Base-by-base conservation (phyloP, 2,113 vertebrate genomes). In the Pimephales promelas region DNA sequence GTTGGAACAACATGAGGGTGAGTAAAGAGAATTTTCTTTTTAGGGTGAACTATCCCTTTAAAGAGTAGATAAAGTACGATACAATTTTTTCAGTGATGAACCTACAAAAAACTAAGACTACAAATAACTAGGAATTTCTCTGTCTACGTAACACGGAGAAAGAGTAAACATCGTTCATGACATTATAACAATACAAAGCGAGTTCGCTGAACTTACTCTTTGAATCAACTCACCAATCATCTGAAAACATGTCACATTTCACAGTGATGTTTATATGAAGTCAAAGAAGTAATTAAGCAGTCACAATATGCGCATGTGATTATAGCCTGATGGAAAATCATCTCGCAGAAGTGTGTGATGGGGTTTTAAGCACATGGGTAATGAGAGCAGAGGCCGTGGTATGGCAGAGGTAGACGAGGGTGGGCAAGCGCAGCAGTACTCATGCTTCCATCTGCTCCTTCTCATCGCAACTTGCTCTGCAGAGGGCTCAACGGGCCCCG, bases 391-490 rank as follows among this genome's bases (percentile, higher is more conserved):
- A 90, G 87, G 88, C 89, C 85, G 92, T 93, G 92, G 92, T 91
- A 91, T 89, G 91, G 85, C 88, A 90, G 87, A 92, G 85, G 88
- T 89, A 86, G 82, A 82, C 79, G 85, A 85, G 40, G 87, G 83
- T 85, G 87, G 87, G 86, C 85, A 88, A 83, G 88, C 88, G 81
- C 89, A 92, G 91, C 91, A 93, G 90, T 92, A 92, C 92, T 94
- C 90, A 93, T 93, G 92, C 87, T 78, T 86, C 93, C 92, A 93
- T 93, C 93, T 94, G 93, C 88, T 93, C 62, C 87, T 88, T 86
- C 90, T 92, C 89, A 85, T 45, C 84, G 71, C 85, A 86, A 79
- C 88, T 87, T 86, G 78, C 86, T 90, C 61, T 70, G 86, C 75
- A 88, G 86, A 77, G 74, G 84, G 87, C 87, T 85, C 59, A 70